Evolutionary conservation across 1,140 invertebrate species (phyloP).

Genomic region (Solenopsis fugax): DNA sequence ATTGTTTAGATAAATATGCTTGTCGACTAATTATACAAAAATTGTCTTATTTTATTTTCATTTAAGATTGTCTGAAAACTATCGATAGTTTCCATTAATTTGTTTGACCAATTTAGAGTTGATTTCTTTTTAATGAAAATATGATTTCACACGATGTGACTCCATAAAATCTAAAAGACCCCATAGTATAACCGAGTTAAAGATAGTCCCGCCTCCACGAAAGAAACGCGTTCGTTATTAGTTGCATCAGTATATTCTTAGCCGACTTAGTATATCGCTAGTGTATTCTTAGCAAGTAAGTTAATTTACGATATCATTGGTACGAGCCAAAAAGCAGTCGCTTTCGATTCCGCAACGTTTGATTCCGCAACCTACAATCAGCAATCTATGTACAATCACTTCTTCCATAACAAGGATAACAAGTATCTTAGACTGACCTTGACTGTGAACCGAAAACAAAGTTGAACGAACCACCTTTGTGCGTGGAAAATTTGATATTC

Average conservation of each 20-base stretch:
- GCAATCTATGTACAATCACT: not conserved
- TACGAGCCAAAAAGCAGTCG: slow-evolving; percentile 29
- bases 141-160: not conserved
- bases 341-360: too few species aligned
- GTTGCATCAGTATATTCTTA: slow-evolving; percentile 42
- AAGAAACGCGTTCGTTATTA: slow-evolving; percentile 23
- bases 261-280: slow-evolving; percentile 16
- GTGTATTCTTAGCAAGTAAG: slow-evolving; percentile 33
- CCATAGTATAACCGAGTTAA: not conserved
- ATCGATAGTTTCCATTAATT: not conserved
- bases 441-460: not conserved
- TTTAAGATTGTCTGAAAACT: not conserved
- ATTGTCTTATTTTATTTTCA: not conserved
- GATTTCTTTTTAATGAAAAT: slow-evolving; percentile 3
- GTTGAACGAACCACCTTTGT: slow-evolving; percentile 26
- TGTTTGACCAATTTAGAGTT: not conserved
- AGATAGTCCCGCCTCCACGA: slow-evolving; percentile 36
- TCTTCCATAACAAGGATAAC: slow-evolving; percentile 20
- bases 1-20: not conserved
- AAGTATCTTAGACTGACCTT: not conserved
- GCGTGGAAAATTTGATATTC: not conserved
- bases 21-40: not conserved
- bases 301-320: slow-evolving; percentile 29
- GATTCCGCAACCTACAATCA: not conserved
- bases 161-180: not conserved